Percentiles rank a stretch among this genome's conserved stretches.
These are phyloP conservation scores for Chrysotoxum bicinctum DNA, from an alignment of 2,888 invertebrate species.

Conservation along the genomic window DNA sequence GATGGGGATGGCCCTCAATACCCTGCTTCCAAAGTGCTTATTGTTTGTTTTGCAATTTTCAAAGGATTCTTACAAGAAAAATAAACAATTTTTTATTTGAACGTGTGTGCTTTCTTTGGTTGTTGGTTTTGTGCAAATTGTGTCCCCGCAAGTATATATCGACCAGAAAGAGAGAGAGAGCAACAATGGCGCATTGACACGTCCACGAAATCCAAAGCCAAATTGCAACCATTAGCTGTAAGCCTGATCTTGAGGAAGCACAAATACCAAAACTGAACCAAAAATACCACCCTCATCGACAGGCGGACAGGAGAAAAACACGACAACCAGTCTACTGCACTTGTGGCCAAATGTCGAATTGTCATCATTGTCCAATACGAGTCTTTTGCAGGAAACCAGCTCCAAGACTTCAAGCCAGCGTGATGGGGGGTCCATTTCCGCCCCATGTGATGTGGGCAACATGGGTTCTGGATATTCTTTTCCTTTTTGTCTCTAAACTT, in stretches of 20 bases:
- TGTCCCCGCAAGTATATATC: background rate
- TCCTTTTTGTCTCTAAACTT: background rate
- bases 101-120: slow-evolving; percentile 2
- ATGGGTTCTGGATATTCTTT: background rate
- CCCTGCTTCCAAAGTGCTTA: slow-evolving; percentile 36
- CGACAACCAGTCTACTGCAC: background rate
- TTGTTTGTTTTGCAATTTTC: slow-evolving; percentile 61
- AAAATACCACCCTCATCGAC: background rate
- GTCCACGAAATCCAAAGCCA: slow-evolving; percentile 23
- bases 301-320: background rate
- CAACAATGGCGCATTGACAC: slow-evolving; percentile 7
- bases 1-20: background rate
- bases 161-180: background rate
- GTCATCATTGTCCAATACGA: slow-evolving; percentile 59
- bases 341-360: slow-evolving; percentile 53
- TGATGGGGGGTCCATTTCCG: background rate
- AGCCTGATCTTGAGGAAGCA: slow-evolving; percentile 55
- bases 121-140: slow-evolving; percentile 1
- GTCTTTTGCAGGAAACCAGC: slow-evolving; percentile 7
- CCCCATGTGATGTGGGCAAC: background rate
- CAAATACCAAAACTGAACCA: slow-evolving; percentile 35
- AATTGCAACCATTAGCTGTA: slow-evolving; percentile 59
- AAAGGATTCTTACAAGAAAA: slow-evolving; percentile 45
- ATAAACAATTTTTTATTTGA: slow-evolving; percentile 33
- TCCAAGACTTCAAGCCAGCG: background rate